These are phyloP conservation scores for Heterotis niloticus DNA, from an alignment of 2,113 vertebrate species.

Conservation along the genomic window DNA sequence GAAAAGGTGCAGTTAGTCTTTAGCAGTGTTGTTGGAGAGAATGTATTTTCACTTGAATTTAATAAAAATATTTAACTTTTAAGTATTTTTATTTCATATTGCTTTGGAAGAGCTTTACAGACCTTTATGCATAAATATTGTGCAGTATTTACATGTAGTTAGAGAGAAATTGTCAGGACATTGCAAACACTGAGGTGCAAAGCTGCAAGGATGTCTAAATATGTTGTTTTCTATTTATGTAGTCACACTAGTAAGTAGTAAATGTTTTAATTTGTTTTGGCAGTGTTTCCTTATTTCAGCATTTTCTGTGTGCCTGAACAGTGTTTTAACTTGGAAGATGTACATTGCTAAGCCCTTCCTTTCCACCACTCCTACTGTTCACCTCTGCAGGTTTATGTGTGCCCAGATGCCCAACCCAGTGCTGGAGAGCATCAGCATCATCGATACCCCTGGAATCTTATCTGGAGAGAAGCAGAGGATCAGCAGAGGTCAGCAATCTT, in stretches of 20 bases:
- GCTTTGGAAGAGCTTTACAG: too few relatives aligned
- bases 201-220: background rate
- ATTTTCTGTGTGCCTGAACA: background rate
- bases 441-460: constrained; percentile 85
- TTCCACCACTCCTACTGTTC: background rate
- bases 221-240: background rate
- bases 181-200: too few relatives aligned
- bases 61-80: too few relatives aligned
- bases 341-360: background rate
- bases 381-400: constrained; percentile 77
- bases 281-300: background rate
- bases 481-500: constrained; percentile 70
- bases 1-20: too few relatives aligned
- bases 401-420: constrained; percentile 85
- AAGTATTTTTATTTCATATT: too few relatives aligned
- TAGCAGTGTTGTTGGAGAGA: too few relatives aligned
- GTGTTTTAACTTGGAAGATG: background rate
- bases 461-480: constrained; percentile 76
- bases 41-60: too few relatives aligned
- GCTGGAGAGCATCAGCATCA: constrained; percentile 90
- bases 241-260: background rate
- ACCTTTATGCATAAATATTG: too few relatives aligned
- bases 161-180: too few relatives aligned
- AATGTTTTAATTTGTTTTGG: background rate
- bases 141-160: too few relatives aligned